Base-by-base conservation (phyloP, 2,888 invertebrate species). In the Tetramorium bicarinatum region DNA sequence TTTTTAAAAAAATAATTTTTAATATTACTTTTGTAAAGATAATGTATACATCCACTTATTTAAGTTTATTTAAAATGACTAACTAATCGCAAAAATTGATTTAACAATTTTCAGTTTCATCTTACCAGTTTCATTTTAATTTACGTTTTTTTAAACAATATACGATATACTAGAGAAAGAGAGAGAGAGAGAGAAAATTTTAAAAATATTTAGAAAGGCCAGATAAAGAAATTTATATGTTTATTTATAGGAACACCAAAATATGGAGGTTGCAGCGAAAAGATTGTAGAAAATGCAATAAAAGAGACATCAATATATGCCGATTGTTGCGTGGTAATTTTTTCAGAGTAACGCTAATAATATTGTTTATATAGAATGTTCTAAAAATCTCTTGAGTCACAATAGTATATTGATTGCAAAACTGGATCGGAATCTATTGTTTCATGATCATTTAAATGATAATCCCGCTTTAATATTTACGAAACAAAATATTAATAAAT, bases 241-340 rank as follows among this genome's bases (percentile, higher is more conserved):
- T 38, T 59, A 49, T 62, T 41, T 62, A 81, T 93, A 96, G 97
- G 97, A 25, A 96, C 97, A 0, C 97, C 97, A 7, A 94, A 95
- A 64, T 96, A 96, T 93, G 91, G 91, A 77, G 95, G 96, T 44
- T 95, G 95, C 80, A 94, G 97, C 81, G 93, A 95, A 29, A 94
- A 96, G 90, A 95, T 96, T 54, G 93, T 97, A 47, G 95, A 96
- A 64, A 95, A 95, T 89, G 97, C 97, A 0, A 95, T 95, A 83
- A 92, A 95, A 88, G 97, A 97, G 94, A 96, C 97, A 2, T 94
- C 95, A 89, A 94, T 96, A 8, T 97, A 97, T 91, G 94, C 95
- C 71, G 95, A 96, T 54, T 94, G 95, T 87, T 94, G 95, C 79
- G 91, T 97, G 92, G 97, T 97, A 95, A 95, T 95, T 94, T 84